Percentiles rank a stretch among this genome's conserved stretches.
Evolutionary conservation across 30 jellyfish, hydroid and myxozoan species (phyloP).

Genomic region (Morbakka virulenta): DNA sequence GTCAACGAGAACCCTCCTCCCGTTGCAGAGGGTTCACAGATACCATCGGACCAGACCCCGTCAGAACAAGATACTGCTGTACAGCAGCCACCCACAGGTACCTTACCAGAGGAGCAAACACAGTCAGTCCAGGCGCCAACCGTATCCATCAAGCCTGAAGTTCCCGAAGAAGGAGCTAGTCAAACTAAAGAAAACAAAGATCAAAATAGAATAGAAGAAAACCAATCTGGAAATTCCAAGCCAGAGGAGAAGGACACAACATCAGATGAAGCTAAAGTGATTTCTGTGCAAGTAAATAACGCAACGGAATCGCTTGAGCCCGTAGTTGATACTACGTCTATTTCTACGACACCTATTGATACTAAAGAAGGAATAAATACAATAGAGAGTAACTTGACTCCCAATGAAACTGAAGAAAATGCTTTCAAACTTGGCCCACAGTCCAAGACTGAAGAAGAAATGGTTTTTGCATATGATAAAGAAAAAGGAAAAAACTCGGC

Average conservation of each 20-base stretch:
- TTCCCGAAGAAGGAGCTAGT: conserved; percentile 8
- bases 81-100: conserved; percentile 1
- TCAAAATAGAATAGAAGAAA: neutral
- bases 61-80: neutral
- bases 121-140: conserved; percentile 3
- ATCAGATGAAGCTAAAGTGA: neutral
- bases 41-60: conserved; percentile 5
- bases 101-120: neutral
- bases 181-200: neutral
- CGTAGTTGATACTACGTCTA: conserved; percentile 11
- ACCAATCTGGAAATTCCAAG: neutral
- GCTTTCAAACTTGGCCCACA: conserved; percentile 39
- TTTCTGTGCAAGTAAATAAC: conserved; percentile 24
- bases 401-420: conserved; percentile 65
- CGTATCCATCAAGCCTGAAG: neutral
- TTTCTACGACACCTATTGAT: neutral
- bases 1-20: conserved; percentile 12
- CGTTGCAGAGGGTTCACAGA: conserved; percentile 1
- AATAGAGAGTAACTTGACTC: conserved; percentile 26
- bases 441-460: conserved; percentile 34
- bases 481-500: conserved; percentile 72
- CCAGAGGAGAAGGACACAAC: neutral
- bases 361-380: conserved; percentile 2
- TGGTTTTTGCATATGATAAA: conserved; percentile 63
- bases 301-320: conserved; percentile 21